Conservation (phyloP, 2,113 vertebrate genomes). For the Melanotaenia duboulayi region DNA sequence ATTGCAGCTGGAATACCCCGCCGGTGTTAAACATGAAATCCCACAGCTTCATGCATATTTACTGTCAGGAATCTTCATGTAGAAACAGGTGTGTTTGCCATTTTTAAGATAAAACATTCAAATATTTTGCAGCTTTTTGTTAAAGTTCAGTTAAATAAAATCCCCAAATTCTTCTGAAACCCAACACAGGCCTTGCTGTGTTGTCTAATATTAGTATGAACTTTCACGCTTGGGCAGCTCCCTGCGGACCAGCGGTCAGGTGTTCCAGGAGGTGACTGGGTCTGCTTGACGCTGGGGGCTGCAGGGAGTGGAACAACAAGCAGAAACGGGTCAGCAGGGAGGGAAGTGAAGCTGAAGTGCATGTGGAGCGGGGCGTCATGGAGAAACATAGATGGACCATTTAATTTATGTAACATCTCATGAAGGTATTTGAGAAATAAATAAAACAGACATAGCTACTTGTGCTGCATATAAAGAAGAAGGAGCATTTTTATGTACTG, state of each 20-base stretch:
- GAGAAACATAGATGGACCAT: constrained; percentile 29
- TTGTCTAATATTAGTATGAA: constrained; percentile 56
- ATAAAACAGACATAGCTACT: background rate
- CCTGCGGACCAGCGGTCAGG: constrained; percentile 43
- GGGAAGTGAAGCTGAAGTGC: constrained; percentile 44
- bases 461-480: background rate
- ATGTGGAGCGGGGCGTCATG: background rate
- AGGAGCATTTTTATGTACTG: background rate
- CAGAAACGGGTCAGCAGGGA: constrained; percentile 65
- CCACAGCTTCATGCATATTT: constrained; percentile 3
- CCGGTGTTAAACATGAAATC: background rate
- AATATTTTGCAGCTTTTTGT: background rate
- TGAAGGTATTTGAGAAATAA: constrained; percentile 15
- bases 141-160: background rate
- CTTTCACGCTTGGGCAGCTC: constrained; percentile 18
- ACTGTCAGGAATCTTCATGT: background rate
- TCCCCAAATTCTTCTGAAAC: background rate
- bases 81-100: background rate
- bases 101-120: background rate
- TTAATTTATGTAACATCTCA: constrained; percentile 26
- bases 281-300: constrained; percentile 39
- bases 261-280: constrained; percentile 62
- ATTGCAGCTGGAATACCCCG: background rate
- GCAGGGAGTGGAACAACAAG: constrained; percentile 34
- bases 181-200: background rate